Percentiles rank a stretch among this genome's conserved stretches.
phyloP scores from a whole-genome alignment of 2,888 invertebrate genomes.

The Julus scandinavius region DNA sequence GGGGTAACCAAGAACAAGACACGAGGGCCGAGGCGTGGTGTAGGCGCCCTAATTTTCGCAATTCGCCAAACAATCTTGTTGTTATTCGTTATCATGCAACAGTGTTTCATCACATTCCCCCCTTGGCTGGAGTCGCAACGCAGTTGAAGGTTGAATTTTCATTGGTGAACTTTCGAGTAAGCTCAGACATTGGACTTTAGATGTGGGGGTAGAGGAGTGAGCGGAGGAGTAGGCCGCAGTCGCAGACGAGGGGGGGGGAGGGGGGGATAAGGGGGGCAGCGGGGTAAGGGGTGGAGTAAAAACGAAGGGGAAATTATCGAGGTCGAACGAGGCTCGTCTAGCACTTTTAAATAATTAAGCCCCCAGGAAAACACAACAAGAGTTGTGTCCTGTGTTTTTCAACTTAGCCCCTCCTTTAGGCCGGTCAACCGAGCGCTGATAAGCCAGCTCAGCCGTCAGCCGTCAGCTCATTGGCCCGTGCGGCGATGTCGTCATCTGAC shows the following conservation, averaged over 20 bases:
- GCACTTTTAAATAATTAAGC: conserved; percentile 21
- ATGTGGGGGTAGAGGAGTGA: conserved; percentile 40
- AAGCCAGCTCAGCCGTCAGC: neutral
- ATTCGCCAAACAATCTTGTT: neutral
- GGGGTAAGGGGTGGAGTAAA: conserved; percentile 41
- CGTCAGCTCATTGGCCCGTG: neutral
- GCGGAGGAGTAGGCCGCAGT: conserved; percentile 18
- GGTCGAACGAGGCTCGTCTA: conserved; percentile 24
- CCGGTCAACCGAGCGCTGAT: conserved; percentile 19
- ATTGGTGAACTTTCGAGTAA: conserved; percentile 22
- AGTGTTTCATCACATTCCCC: neutral
- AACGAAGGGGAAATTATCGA: conserved; percentile 39
- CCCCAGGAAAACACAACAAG: conserved; percentile 13
- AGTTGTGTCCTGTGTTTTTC: neutral
- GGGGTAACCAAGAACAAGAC: neutral
- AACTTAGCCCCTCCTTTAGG: neutral
- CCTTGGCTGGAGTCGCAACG: neutral
- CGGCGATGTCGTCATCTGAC: neutral
- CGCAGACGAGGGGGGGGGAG: neutral
- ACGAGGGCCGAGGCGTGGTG: neutral
- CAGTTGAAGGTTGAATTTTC: conserved; percentile 26
- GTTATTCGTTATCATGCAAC: conserved; percentile 2
- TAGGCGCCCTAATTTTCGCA: neutral
- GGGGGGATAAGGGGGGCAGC: conserved; percentile 33
- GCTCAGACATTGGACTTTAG: conserved; percentile 18